Evolutionary conservation across 2,888 invertebrate species (phyloP).

Genomic region (Aphrophora alni): DNA sequence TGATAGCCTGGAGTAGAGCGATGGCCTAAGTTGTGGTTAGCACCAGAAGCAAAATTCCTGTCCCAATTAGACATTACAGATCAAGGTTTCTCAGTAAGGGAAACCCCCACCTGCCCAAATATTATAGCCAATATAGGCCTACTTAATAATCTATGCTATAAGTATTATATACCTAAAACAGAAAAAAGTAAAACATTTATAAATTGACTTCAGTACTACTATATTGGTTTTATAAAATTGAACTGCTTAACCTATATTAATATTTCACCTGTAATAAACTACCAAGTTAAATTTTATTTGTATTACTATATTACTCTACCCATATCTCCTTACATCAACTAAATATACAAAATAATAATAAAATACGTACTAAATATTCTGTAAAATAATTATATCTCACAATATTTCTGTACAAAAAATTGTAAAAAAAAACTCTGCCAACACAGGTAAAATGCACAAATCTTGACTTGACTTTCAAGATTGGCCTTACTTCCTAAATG

Average conservation of each 20-base stretch:
- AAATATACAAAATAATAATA: background rate
- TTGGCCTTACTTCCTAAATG: too few species aligned
- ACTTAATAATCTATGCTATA: background rate
- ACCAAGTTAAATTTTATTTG: too few species aligned
- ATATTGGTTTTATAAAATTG: too few species aligned
- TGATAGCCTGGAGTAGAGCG: background rate
- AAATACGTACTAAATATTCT: background rate
- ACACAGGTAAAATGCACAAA: background rate
- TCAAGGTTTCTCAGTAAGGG: background rate
- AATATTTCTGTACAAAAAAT: background rate
- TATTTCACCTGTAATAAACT: too few species aligned
- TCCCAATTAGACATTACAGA: background rate
- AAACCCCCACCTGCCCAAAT: background rate
- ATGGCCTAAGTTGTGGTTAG: background rate
- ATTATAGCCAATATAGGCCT: background rate
- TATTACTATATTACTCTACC: too few species aligned
- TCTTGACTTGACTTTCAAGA: background rate
- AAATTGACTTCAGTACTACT: too few species aligned
- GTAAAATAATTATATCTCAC: background rate
- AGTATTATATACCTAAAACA: conserved; percentile 2
- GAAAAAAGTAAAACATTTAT: background rate
- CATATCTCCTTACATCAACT: background rate
- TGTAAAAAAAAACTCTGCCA: background rate
- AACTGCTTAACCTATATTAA: too few species aligned
- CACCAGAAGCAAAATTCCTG: background rate